These are phyloP conservation scores for Coccyzus lansbergi DNA, from an alignment of 2,797 vertebrate genomes.

Conservation along the genomic window DNA sequence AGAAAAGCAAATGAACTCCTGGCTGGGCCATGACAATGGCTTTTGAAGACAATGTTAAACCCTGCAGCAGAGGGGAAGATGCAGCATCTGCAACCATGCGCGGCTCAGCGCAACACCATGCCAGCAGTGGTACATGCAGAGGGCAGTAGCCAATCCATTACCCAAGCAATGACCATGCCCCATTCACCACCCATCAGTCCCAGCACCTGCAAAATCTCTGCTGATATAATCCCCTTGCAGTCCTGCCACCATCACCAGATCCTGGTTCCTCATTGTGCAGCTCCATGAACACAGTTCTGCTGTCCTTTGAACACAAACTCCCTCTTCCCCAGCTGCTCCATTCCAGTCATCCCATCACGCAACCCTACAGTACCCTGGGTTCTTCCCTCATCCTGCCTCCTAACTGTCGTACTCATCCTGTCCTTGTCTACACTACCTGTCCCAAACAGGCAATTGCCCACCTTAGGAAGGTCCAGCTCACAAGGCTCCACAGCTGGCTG, in stretches of 20 bases:
- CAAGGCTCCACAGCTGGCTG: background rate
- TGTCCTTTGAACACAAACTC: background rate
- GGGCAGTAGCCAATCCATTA: accelerated
- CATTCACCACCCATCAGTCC: background rate
- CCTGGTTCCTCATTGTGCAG: accelerated
- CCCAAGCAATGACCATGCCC: background rate
- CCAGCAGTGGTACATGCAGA: accelerated
- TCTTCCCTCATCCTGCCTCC: background rate
- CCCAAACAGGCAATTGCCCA: background rate
- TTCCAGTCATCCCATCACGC: background rate
- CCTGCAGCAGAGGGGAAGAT: background rate
- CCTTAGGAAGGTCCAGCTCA: background rate
- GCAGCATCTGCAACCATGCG: background rate
- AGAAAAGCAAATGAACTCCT: background rate
- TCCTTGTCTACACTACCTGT: background rate
- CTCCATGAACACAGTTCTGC: background rate
- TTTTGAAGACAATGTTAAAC: background rate
- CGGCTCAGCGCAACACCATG: background rate
- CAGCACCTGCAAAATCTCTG: background rate
- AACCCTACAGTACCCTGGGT: background rate
- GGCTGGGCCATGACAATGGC: accelerated
- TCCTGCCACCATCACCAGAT: accelerated
- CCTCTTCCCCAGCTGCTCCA: background rate
- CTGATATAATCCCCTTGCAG: background rate
- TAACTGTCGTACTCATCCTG: background rate